Evolutionary conservation across 2,888 invertebrate species (phyloP).

Genomic region (Stenoptilia bipunctidactyla): DNA sequence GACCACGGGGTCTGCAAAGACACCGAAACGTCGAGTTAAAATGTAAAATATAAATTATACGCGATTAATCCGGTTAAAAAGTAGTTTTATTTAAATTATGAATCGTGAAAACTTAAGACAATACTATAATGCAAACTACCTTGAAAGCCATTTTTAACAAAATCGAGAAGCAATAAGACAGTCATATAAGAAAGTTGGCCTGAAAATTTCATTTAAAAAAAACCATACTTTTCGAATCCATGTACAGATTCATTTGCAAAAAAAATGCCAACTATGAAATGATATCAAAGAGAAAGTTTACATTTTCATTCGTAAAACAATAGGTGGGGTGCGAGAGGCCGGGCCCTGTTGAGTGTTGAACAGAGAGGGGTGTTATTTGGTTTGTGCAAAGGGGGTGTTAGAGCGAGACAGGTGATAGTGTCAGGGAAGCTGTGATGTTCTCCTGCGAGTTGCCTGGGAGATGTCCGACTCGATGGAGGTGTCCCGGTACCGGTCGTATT

Average conservation of each 20-base stretch:
- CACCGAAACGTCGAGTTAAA: too few species aligned
- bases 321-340: slow-evolving; percentile 37
- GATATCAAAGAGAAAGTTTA: slow-evolving; percentile 25
- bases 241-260: slow-evolving; percentile 18
- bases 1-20: too few species aligned
- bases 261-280: slow-evolving; percentile 20
- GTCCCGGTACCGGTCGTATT: slow-evolving; percentile 62
- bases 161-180: too few species aligned
- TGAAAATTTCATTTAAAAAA: too few species aligned
- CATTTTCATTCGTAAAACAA: slow-evolving; percentile 37
- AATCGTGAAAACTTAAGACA: too few species aligned
- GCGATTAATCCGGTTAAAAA: too few species aligned
- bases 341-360: slow-evolving; percentile 33
- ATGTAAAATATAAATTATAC: too few species aligned
- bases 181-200: too few species aligned
- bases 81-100: too few species aligned
- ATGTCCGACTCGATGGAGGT: slow-evolving; percentile 63
- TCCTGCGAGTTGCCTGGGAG: slow-evolving; percentile 60
- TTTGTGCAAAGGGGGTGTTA: slow-evolving; percentile 13
- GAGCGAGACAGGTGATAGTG: slow-evolving; percentile 22
- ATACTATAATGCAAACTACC: too few species aligned
- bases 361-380: slow-evolving; percentile 18
- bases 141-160: too few species aligned
- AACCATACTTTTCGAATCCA: slow-evolving; percentile 7
- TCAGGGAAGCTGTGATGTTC: slow-evolving; percentile 27